Evolutionary conservation across 2,113 vertebrate species (phyloP), one percentile per base, ranked within the genome.

Genomic region (Catharus minimus): DNA sequence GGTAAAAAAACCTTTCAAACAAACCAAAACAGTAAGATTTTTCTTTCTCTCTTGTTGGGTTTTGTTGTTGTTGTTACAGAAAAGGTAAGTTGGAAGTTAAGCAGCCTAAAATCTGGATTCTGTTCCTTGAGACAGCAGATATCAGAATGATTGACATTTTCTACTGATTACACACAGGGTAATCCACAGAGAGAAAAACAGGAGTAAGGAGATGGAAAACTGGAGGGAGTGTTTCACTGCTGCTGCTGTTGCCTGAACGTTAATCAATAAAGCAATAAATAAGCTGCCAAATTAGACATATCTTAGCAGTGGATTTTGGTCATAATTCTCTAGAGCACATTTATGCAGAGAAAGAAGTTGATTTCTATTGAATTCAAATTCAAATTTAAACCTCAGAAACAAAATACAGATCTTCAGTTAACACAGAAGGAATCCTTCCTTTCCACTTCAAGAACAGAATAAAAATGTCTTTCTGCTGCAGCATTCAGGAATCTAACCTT

Each of bases 211-310:
- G 38, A 90, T 60, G 44, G 72, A 72, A 95, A 94, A 85, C 32
- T 11, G 52, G 73, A 61, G 75, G 19, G 56, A 92, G 18, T 61
- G 24, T 66, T 72, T 87, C 80, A 53, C 49, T 36, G 44, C 57
- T 55, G 82, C 79, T 94, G 76, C 85, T 88, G 41, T 83, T 96
- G 86, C 89, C 64, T 88, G 91, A 92, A 93, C 53, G 90, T 90
- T 94, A 95, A 97, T 96, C 93, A 92, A 94, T 95, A 96, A 94
- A 95, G 93, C 68, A 95, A 85, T 91, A 96, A 94, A 95, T 92
- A 94, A 92, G 26, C 74, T 95, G 86, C 76, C 92, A 95, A 94
- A 64, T 95, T 95, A 90, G 83, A 73, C 72, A 65, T 47, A 83
- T 73, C 30, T 74, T 65, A 90, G 82, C 53, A 50, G 79, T 79